Evolutionary conservation across 2,797 vertebrate genomes (phyloP).

Genomic region (Acestrorhynchus altus): DNA sequence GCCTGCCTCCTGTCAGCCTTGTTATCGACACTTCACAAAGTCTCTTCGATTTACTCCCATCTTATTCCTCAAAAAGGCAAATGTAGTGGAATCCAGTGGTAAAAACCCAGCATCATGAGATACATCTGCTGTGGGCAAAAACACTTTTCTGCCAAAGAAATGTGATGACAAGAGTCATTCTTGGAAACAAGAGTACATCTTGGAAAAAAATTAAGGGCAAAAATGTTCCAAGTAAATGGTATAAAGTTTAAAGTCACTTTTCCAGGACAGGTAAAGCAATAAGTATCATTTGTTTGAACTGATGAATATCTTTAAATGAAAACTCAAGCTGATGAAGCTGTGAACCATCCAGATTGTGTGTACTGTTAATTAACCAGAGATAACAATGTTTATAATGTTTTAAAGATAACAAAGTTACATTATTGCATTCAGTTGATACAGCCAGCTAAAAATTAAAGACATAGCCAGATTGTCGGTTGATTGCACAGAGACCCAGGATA

Average conservation of each 20-base stretch:
- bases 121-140: neutral
- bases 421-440: too few species aligned
- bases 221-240: neutral
- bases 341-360: too few species aligned
- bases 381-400: too few species aligned
- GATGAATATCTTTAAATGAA: too few species aligned
- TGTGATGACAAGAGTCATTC: neutral
- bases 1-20: too few species aligned
- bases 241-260: neutral
- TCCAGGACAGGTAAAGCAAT: neutral
- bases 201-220: neutral
- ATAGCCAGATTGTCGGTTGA: too few species aligned
- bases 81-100: neutral
- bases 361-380: too few species aligned
- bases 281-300: neutral
- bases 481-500: too few species aligned
- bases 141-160: neutral
- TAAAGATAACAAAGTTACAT: too few species aligned
- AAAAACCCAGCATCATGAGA: neutral
- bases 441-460: too few species aligned
- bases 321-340: too few species aligned
- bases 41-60: neutral
- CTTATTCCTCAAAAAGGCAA: neutral
- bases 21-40: neutral
- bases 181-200: conserved; percentile 2